phyloP scores from a whole-genome alignment of 2,888 invertebrate genomes.

The Campaea margaritaria region DNA sequence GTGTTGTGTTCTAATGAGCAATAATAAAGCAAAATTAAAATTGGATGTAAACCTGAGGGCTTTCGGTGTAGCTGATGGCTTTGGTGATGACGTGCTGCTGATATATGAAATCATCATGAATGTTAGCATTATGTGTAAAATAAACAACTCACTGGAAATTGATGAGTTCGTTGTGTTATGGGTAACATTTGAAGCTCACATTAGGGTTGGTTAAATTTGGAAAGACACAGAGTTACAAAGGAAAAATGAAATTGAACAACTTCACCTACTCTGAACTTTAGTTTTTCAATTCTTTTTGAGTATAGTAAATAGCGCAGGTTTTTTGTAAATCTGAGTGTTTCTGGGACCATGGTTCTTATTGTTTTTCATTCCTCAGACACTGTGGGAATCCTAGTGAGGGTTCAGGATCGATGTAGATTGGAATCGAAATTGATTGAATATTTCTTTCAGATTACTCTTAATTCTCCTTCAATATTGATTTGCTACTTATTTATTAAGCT shows the following conservation, averaged over 20 bases:
- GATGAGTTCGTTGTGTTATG: constrained; percentile 4
- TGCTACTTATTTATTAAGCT: too few relatives aligned
- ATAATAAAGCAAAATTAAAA: constrained; percentile 48
- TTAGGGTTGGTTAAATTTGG: background rate
- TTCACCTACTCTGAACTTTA: background rate
- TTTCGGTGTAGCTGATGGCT: constrained; percentile 85
- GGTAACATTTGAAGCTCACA: constrained; percentile 14
- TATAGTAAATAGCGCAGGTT: too few relatives aligned
- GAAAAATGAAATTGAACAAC: constrained; percentile 21
- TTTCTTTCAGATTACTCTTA: too few relatives aligned
- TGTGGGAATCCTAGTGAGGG: too few relatives aligned
- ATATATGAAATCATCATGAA: constrained; percentile 76
- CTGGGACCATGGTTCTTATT: too few relatives aligned
- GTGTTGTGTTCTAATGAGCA: constrained; percentile 22
- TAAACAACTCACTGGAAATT: constrained; percentile 12
- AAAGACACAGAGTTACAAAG: constrained; percentile 5
- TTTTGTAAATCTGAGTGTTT: too few relatives aligned
- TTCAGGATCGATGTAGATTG: too few relatives aligned
- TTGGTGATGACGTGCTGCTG: constrained; percentile 83
- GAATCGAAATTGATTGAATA: too few relatives aligned
- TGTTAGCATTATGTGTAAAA: constrained; percentile 51
- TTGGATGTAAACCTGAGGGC: constrained; percentile 77
- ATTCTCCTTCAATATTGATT: too few relatives aligned
- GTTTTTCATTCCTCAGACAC: too few relatives aligned
- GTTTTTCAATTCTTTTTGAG: too few relatives aligned